Conservation (phyloP, 1,140 invertebrate genomes). For the Homarus americanus region DNA sequence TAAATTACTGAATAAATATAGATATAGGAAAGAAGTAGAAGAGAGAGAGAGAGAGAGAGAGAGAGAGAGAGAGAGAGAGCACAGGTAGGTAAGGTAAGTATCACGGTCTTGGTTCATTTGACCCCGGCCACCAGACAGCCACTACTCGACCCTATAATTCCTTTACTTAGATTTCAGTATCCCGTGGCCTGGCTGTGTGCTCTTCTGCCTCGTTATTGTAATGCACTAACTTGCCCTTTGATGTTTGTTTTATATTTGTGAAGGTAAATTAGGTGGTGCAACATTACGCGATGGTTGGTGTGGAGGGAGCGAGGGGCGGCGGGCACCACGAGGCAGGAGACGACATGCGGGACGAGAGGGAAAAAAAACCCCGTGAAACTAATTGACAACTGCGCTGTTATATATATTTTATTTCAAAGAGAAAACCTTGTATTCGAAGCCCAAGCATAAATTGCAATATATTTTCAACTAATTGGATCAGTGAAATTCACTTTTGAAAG, state of each 20-base stretch:
- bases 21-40: too few relatives aligned
- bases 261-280: background rate
- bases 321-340: background rate
- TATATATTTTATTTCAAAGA: slow-evolving; percentile 6
- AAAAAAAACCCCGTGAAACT: background rate
- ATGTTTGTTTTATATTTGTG: background rate
- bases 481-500: background rate
- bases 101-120: too few relatives aligned
- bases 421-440: background rate
- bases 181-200: too few relatives aligned
- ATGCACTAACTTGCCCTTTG: background rate
- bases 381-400: background rate
- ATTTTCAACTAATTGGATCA: background rate
- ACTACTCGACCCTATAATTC: too few relatives aligned
- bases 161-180: too few relatives aligned
- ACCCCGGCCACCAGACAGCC: too few relatives aligned
- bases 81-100: too few relatives aligned
- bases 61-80: too few relatives aligned
- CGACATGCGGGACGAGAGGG: background rate
- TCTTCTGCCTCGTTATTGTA: background rate
- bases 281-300: background rate
- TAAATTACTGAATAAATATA: too few relatives aligned
- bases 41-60: too few relatives aligned
- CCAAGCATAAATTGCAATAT: background rate
- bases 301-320: too few relatives aligned